Evolutionary conservation across 1,140 invertebrate genomes (phyloP).

Genomic region (Pomphorhynchus laevis): DNA sequence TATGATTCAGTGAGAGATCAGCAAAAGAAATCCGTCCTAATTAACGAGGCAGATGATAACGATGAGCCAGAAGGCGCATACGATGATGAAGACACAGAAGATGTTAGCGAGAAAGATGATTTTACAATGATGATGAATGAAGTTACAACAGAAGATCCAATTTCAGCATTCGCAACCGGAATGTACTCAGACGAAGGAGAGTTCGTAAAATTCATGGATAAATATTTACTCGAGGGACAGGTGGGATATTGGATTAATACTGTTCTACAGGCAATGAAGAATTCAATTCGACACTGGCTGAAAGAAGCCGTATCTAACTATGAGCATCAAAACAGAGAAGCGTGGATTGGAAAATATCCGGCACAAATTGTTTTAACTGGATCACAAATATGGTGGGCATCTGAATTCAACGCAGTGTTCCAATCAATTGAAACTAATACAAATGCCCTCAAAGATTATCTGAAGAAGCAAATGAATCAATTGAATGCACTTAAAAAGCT

Average conservation of each 20-base stretch:
- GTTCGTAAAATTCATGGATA: constrained; percentile 37
- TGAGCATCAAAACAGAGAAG: constrained; percentile 63
- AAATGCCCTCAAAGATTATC: constrained; percentile 68
- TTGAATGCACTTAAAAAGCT: constrained; percentile 52
- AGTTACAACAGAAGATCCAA: too few relatives aligned
- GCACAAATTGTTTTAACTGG: constrained; percentile 42
- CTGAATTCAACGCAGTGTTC: constrained; percentile 59
- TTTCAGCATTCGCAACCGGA: constrained; percentile 32
- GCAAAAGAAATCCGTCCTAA: too few relatives aligned
- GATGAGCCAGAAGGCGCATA: too few relatives aligned
- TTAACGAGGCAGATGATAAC: too few relatives aligned
- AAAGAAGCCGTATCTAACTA: constrained; percentile 45
- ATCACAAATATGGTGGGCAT: constrained; percentile 85
- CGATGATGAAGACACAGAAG: too few relatives aligned
- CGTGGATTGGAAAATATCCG: constrained; percentile 73
- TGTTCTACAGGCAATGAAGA: constrained; percentile 41
- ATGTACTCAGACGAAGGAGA: constrained; percentile 85
- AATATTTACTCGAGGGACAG: constrained; percentile 42
- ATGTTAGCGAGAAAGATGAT: too few relatives aligned
- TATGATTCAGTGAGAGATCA: too few relatives aligned
- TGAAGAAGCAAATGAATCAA: constrained; percentile 60
- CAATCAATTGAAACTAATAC: constrained; percentile 42
- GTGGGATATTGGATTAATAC: constrained; percentile 60
- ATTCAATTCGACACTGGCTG: constrained; percentile 41
- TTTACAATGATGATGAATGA: too few relatives aligned